These are phyloP conservation scores for Papilio dardanus DNA, from an alignment of 1,140 invertebrate genomes.

Conservation along the genomic window DNA sequence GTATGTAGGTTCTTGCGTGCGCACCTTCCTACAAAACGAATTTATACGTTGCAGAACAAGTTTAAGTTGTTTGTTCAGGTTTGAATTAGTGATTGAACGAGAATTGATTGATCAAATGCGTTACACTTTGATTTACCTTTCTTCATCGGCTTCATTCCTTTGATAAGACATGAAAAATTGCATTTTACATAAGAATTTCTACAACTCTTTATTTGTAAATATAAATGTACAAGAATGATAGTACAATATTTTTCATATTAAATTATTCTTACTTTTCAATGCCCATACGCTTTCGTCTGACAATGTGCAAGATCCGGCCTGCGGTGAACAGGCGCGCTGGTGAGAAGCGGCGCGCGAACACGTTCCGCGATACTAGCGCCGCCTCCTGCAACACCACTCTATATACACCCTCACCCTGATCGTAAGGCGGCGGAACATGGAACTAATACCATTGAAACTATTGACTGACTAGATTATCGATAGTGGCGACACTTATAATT, in stretches of 20 bases:
- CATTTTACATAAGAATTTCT: background rate
- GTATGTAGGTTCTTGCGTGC: constrained; percentile 84
- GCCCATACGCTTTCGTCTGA: constrained; percentile 86
- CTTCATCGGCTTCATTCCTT: constrained; percentile 66
- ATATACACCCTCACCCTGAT: background rate
- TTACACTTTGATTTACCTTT: constrained; percentile 68
- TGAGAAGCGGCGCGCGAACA: constrained; percentile 86
- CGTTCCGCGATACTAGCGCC: constrained; percentile 85
- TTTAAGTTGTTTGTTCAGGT: too few relatives aligned
- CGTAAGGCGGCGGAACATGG: background rate
- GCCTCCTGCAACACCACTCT: constrained; percentile 82
- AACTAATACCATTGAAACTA: background rate
- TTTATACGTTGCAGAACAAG: background rate
- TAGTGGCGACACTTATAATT: too few relatives aligned
- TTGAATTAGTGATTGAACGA: too few relatives aligned
- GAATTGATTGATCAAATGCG: too few relatives aligned
- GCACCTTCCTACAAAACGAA: constrained; percentile 81
- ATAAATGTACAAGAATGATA: background rate
- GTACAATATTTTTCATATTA: background rate
- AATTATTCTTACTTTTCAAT: constrained; percentile 83
- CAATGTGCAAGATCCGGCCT: constrained; percentile 88
- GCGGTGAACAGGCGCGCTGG: constrained; percentile 87
- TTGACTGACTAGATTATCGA: background rate
- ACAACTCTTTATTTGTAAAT: background rate
- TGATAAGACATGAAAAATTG: constrained; percentile 57